phyloP scores from a whole-genome alignment of 2,888 invertebrate genomes.

The Euphydryas editha region DNA sequence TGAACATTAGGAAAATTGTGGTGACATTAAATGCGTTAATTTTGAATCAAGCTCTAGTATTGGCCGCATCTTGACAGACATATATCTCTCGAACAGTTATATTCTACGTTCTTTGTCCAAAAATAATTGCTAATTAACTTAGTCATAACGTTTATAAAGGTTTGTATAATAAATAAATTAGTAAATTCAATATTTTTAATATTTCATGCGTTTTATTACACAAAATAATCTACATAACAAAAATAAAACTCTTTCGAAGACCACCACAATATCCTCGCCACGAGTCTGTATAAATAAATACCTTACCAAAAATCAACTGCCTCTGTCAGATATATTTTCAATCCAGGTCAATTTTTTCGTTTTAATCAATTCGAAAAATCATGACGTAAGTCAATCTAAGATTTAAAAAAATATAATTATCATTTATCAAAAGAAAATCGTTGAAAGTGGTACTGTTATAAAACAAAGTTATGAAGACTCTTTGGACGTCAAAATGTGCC shows the following conservation, averaged over 20 bases:
- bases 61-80: too few relatives aligned
- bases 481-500: not conserved
- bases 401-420: too few relatives aligned
- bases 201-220: not conserved
- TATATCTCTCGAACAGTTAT: too few relatives aligned
- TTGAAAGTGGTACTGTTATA: not conserved
- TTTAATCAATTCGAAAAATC: too few relatives aligned
- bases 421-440: too few relatives aligned
- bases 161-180: not conserved
- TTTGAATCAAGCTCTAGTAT: too few relatives aligned
- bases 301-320: not conserved
- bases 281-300: not conserved
- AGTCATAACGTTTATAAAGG: not conserved
- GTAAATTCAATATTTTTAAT: not conserved
- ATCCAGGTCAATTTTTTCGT: too few relatives aligned
- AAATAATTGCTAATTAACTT: too few relatives aligned
- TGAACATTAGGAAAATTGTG: too few relatives aligned
- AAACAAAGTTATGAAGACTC: not conserved
- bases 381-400: too few relatives aligned
- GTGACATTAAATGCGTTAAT: too few relatives aligned
- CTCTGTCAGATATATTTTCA: not conserved
- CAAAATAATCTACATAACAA: not conserved
- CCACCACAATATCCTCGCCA: not conserved
- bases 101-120: too few relatives aligned
- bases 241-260: conserved; percentile 2